These are phyloP conservation scores for Drosophila multiciliata DNA, from an alignment of 2,888 invertebrate species.

Conservation along the genomic window DNA sequence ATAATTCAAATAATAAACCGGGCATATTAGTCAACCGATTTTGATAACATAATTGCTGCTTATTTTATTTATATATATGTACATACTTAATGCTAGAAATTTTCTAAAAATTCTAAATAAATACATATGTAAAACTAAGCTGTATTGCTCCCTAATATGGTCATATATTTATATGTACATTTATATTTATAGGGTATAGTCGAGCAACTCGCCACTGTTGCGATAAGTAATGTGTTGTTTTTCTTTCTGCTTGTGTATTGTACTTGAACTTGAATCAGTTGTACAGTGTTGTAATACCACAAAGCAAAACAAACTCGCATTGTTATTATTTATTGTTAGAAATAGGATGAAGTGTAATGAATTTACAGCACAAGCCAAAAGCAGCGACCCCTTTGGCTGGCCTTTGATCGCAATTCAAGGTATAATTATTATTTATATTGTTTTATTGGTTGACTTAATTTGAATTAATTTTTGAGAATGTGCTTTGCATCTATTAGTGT, in stretches of 20 bases:
- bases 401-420: not conserved
- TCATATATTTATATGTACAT: not conserved
- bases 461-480: conserved; percentile 16
- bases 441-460: conserved; percentile 25
- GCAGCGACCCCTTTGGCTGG: conserved; percentile 6
- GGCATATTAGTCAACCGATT: not conserved
- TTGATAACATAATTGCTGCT: not conserved
- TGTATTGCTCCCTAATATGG: not conserved
- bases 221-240: not conserved
- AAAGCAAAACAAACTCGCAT: not conserved
- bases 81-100: not conserved
- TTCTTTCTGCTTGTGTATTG: not conserved
- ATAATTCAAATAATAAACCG: not conserved
- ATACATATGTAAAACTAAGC: not conserved
- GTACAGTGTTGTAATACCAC: not conserved
- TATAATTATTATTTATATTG: not conserved
- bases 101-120: not conserved
- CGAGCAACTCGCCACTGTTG: not conserved
- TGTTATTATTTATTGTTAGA: conserved; percentile 22
- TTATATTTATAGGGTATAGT: not conserved
- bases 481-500: conserved; percentile 11
- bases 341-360: conserved; percentile 19
- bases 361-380: conserved; percentile 1
- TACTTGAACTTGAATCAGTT: conserved; percentile 23
- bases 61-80: not conserved